Conservation (phyloP, 2,797 vertebrate genomes). For the Notolabrus celidotus region DNA sequence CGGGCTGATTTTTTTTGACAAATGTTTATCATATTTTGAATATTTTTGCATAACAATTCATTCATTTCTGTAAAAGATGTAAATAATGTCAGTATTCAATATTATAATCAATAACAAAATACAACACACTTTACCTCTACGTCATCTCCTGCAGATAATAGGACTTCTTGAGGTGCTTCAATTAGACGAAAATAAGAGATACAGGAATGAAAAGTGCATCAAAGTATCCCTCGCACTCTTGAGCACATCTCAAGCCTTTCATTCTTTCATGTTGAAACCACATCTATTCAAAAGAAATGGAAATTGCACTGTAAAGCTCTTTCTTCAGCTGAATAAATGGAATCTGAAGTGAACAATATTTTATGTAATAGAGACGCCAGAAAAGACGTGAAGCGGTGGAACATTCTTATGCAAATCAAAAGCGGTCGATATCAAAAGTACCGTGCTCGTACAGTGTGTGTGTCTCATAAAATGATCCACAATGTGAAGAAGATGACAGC, state of each 20-base stretch:
- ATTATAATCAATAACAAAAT: fast-evolving
- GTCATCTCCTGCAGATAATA: neutral
- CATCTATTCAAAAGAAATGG: constrained; percentile 39
- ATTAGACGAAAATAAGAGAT: no score
- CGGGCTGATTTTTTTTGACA: no score
- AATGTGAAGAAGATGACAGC: constrained; percentile 1
- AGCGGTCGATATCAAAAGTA: constrained; percentile 27
- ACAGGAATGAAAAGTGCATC: neutral
- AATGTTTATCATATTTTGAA: no score
- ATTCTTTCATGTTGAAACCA: constrained; percentile 37
- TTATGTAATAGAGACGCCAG: neutral
- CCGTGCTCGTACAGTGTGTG: neutral
- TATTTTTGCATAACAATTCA: no score
- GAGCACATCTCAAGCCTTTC: constrained; percentile 14
- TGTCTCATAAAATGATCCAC: constrained; percentile 15
- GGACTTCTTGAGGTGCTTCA: neutral
- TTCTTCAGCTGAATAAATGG: constrained; percentile 18
- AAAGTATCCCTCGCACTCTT: neutral
- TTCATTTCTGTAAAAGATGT: neutral
- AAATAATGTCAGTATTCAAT: neutral
- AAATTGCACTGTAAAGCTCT: constrained; percentile 21
- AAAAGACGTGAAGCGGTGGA: neutral
- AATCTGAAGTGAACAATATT: constrained; percentile 48
- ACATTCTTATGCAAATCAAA: constrained; percentile 47
- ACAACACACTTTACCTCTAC: neutral